phyloP scores from a whole-genome alignment of 1,140 invertebrate species.

The Drosophila chauvacae region DNA sequence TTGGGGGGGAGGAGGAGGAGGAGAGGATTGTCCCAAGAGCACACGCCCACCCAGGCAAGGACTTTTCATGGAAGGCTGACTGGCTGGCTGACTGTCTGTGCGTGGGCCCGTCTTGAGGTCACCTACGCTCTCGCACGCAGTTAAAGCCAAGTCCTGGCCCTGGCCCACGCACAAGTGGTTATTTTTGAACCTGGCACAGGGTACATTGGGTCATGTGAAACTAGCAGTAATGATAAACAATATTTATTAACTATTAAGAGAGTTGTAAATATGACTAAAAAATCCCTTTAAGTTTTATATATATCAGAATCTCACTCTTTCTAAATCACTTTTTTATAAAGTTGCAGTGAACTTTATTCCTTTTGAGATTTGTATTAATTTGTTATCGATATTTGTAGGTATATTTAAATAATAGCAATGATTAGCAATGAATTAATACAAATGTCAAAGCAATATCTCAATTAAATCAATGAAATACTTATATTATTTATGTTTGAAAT shows the following conservation, averaged over 20 bases:
- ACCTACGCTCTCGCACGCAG: slow-evolving; percentile 48
- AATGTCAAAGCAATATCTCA: neutral
- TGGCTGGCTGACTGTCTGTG: neutral
- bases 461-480: neutral
- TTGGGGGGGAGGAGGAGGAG: no score
- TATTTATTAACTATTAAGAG: neutral
- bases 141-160: slow-evolving; percentile 27
- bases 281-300: neutral
- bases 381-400: neutral
- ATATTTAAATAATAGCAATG: neutral
- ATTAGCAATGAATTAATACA: neutral
- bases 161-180: slow-evolving; percentile 29
- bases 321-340: neutral
- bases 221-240: neutral
- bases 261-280: neutral
- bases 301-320: neutral
- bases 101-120: slow-evolving; percentile 70
- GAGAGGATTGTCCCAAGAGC: neutral
- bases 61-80: slow-evolving; percentile 22
- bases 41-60: slow-evolving; percentile 22
- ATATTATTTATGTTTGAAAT: neutral
- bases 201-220: neutral
- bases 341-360: slow-evolving; percentile 2
- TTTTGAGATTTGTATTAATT: neutral
- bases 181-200: slow-evolving; percentile 22